Evolutionary conservation across 2,797 vertebrate species (phyloP), one percentile per base, ranked within the genome.

Genomic region (Melanotaenia boesemani): DNA sequence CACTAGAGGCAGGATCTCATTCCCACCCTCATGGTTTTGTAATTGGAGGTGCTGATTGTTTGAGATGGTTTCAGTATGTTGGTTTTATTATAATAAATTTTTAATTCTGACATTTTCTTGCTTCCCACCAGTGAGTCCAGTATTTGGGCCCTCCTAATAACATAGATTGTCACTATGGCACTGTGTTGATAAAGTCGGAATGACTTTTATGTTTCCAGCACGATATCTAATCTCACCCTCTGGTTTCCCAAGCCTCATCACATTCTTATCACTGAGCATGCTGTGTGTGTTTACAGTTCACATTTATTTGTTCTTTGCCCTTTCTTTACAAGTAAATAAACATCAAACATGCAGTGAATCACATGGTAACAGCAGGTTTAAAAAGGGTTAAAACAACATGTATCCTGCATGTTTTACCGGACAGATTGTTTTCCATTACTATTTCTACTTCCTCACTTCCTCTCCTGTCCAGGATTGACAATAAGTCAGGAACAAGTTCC

Each of bases 401-500:
- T 8, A 48, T 20, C 44, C 44, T n/a, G 18, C 44, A 50, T 50
- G 48, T 50, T 10, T n/a, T n/a, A 3, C 48, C n/a, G 3, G 22
- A 50, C 20, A 3, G 48, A 50, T 50, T 50, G 20, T 50, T n/a
- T 50, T 22, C 18, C 6, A 8, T 50, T n/a, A 9, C 22, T 46
- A 18, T n/a, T 50, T 10, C 7, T 50, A 1, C 48, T 20, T 22
- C 3, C 2, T 22, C 4, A 18, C 15, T 10, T 11, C 7, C 13
- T 60, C 16, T 37, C 15, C 32, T 37, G 12, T 34, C 15, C 12
- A 6, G 15, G 2, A 52, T 24, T 70, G 52, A 63, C 59, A 66
- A 2, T 28, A 63, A 64, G n/a, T n/a, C n/a, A 18, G 26, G 67
- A 3, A 57, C 20, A 67, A 67, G 55, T 60, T 58, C 55, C 39